Conservation (phyloP, 2,888 invertebrate genomes). For the Balanococcus diminutus region DNA sequence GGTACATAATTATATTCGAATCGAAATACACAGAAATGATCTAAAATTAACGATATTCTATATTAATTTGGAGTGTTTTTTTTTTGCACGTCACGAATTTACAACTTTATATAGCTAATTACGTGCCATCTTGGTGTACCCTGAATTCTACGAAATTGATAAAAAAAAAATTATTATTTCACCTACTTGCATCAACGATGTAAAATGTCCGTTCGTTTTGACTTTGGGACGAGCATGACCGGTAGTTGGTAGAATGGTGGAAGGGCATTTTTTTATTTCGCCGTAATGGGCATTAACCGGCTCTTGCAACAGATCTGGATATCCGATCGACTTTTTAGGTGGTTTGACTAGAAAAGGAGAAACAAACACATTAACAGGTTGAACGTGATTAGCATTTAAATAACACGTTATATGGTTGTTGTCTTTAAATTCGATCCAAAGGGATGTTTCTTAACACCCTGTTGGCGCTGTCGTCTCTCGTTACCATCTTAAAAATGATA, state of each 20-base stretch:
- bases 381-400: constrained; percentile 32
- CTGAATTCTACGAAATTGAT: not conserved
- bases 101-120: no score
- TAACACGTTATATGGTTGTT: not conserved
- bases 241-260: not conserved
- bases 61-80: not conserved
- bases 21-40: constrained; percentile 4
- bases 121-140: not conserved
- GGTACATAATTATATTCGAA: constrained; percentile 8
- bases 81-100: not conserved
- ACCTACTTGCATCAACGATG: constrained; percentile 71
- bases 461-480: not conserved
- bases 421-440: not conserved
- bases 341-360: constrained; percentile 30
- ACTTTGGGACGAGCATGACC: constrained; percentile 58
- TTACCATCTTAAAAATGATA: not conserved
- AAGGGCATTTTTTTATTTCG: constrained; percentile 47
- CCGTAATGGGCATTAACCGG: constrained; percentile 45
- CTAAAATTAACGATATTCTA: not conserved
- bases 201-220: constrained; percentile 70
- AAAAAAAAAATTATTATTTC: not conserved
- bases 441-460: constrained; percentile 21
- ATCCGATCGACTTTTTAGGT: constrained; percentile 53
- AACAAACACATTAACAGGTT: not conserved
- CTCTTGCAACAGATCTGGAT: constrained; percentile 47